Base-by-base conservation (phyloP, 2,797 vertebrate genomes). In the Phataginus tetradactyla region DNA sequence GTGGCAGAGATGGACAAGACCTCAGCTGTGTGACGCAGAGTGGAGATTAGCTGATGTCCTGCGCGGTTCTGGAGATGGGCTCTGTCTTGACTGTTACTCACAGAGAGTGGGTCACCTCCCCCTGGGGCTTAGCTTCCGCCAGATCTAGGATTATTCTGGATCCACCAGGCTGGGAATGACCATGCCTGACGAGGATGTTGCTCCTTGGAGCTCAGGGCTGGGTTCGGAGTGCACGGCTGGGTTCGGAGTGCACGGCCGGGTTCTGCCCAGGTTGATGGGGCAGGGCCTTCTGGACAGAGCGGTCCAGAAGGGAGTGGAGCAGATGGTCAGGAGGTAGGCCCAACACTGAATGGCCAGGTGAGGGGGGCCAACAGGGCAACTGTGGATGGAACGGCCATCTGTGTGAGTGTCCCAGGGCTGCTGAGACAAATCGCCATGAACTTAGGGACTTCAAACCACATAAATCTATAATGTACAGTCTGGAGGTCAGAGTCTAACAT, bases 211-310 rank as follows among this genome's bases (percentile, higher is more conserved):
- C 68, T 59, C 39, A 0, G 21, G 7, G 51, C 45, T 92, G 49
- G 27, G 34, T 34, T 42, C 55, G 23, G 34, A 55, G 49, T 23
- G 37, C 25, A 66, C 66, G 51, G 18, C 7, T 4, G 25, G 32
- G 9, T 59, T 53, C 68, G 23, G 34, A 55, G 49, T 23, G 37
- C 25, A 66, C 66, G 51, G 18, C 7, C 6, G 25, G 32, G 9
- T 59, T 53, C 68, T 42, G 51, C 5, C 1, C 0, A 12, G n/a
- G 75, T 12, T 39, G 25, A 49, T 17, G 34, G 21, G 21, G 59
- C 45, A n/a, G 1, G 8, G n/a, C 32, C 0, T 0, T 59, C 49
- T 27, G 12, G 21, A 75, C 20, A 34, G 32, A 59, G 4, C 4
- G 29, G 27, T 59, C 23, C 18, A 42, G 61, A 25, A 9, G 23